Evolutionary conservation across 2,888 invertebrate genomes (phyloP).

Genomic region (Philereme vetulata): DNA sequence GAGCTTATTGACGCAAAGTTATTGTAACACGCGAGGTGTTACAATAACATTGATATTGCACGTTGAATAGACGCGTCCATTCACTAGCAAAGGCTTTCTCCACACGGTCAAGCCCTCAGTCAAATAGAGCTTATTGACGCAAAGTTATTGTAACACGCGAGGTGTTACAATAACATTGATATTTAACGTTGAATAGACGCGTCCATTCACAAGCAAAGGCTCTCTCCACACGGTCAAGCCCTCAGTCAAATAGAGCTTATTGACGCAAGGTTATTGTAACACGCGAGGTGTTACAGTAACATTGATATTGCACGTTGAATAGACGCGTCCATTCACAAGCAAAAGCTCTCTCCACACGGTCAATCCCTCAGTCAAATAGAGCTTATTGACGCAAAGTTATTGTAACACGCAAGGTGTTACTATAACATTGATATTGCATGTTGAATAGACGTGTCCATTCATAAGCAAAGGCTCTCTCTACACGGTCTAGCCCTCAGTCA

Average conservation of each 20-base stretch:
- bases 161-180: slow-evolving; percentile 20
- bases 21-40: slow-evolving; percentile 14
- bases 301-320: slow-evolving; percentile 26
- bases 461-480: slow-evolving; percentile 3
- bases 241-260: slow-evolving; percentile 7
- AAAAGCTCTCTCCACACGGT: slow-evolving; percentile 9
- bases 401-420: slow-evolving; percentile 14
- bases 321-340: slow-evolving; percentile 20
- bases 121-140: background rate
- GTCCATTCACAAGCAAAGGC: slow-evolving; percentile 10
- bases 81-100: slow-evolving; percentile 1
- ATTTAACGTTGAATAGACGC: slow-evolving; percentile 27
- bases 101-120: slow-evolving; percentile 16
- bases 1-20: slow-evolving; percentile 9
- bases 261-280: slow-evolving; percentile 10
- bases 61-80: slow-evolving; percentile 27
- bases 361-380: slow-evolving; percentile 7
- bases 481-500: slow-evolving; percentile 13
- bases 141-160: slow-evolving; percentile 10
- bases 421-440: slow-evolving; percentile 22
- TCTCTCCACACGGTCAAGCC: slow-evolving; percentile 12
- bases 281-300: slow-evolving; percentile 17
- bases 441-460: slow-evolving; percentile 26
- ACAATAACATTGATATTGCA: slow-evolving; percentile 23
- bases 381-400: background rate